A percentile compares a stretch with the other conserved stretches of the same genome.
These are phyloP conservation scores for Eupeodes corollae DNA, from an alignment of 1,140 invertebrate species.

Conservation along the genomic window DNA sequence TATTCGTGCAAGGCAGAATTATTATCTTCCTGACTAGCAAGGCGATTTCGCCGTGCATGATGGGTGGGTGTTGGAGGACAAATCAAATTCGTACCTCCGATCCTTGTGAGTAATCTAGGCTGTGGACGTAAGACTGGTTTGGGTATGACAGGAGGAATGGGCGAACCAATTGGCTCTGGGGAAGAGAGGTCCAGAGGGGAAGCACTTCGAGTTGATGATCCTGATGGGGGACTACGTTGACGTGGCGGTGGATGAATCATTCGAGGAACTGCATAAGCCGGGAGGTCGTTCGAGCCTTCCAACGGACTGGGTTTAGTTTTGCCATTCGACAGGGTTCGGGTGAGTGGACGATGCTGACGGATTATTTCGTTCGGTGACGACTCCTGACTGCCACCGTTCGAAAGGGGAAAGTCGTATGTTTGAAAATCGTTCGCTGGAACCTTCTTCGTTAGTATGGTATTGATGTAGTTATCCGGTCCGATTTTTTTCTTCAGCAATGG, in stretches of 20 bases:
- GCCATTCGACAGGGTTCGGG: conserved; percentile 32
- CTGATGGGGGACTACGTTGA: conserved; percentile 30
- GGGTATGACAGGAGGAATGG: conserved; percentile 10
- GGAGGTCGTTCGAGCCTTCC: not conserved
- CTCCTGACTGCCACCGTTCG: conserved; percentile 1
- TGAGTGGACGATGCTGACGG: conserved; percentile 33
- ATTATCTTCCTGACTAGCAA: too few relatives aligned
- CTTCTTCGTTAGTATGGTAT: conserved; percentile 47
- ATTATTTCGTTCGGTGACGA: conserved; percentile 4
- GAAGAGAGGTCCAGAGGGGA: conserved; percentile 31
- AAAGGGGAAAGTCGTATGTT: conserved; percentile 44
- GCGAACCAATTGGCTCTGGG: conserved; percentile 1
- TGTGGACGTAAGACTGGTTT: conserved; percentile 41
- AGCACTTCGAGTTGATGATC: conserved; percentile 32
- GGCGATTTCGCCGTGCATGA: conserved; percentile 47
- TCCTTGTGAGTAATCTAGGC: conserved; percentile 44
- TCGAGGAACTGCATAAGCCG: conserved; percentile 11
- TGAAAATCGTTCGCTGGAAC: conserved; percentile 32
- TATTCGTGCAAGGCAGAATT: conserved; percentile 15
- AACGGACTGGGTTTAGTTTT: conserved; percentile 11
- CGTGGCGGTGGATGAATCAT: conserved; percentile 27
- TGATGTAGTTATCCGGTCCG: conserved; percentile 54
- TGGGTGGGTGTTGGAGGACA: conserved; percentile 76
- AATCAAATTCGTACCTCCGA: conserved; percentile 40
- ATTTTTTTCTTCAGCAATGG: conserved; percentile 49